A percentile compares a stretch with the other conserved stretches of the same genome.
phyloP scores from a whole-genome alignment of 2,113 vertebrate genomes.

The Aptenodytes forsteri region DNA sequence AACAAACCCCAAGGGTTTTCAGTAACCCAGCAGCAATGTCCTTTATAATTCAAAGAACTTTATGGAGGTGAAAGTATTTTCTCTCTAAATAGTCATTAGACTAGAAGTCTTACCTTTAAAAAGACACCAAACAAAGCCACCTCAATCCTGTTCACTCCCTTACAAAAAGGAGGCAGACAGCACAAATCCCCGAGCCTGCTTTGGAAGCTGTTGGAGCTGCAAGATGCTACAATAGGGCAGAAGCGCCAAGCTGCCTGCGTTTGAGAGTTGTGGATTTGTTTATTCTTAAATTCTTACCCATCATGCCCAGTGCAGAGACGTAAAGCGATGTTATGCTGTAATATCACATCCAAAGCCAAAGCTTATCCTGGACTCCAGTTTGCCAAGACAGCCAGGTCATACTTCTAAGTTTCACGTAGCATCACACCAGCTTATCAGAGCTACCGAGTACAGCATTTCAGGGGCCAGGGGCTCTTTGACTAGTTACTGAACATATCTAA shows the following conservation, averaged over 20 bases:
- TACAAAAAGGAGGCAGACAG: background rate
- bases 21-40: conserved; percentile 76
- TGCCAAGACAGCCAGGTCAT: background rate
- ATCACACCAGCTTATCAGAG: background rate
- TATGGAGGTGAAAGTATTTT: conserved; percentile 69
- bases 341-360: background rate
- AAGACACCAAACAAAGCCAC: background rate
- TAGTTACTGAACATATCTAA: background rate
- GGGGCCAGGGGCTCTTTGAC: background rate
- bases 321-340: background rate
- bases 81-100: conserved; percentile 58
- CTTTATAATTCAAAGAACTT: conserved; percentile 80
- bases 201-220: background rate
- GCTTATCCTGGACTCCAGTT: background rate
- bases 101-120: conserved; percentile 48
- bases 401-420: background rate
- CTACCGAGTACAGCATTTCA: background rate
- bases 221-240: background rate
- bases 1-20: conserved; percentile 83
- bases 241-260: background rate
- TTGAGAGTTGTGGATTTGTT: background rate
- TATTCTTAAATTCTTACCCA: background rate
- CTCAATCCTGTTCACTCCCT: background rate
- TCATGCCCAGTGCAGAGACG: background rate
- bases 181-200: background rate